phyloP scores from a whole-genome alignment of 2,797 vertebrate genomes.

The Premnoplex brunnescens region DNA sequence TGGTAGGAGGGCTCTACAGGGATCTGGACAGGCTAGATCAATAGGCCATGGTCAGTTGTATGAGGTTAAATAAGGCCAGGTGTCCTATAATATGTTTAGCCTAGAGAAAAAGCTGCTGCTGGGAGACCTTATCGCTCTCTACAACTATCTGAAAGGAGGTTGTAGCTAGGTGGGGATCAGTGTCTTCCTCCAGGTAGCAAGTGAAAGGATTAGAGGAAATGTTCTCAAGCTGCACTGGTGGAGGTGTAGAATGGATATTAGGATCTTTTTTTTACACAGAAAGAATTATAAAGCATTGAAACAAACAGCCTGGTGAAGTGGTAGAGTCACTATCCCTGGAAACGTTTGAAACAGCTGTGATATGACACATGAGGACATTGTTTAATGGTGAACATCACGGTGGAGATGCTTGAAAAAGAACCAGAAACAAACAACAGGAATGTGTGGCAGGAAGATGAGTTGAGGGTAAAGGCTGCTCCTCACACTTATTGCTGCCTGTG shows the following conservation, averaged over 20 bases:
- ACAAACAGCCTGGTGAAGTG: too few relatives aligned
- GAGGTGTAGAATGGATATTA: not conserved
- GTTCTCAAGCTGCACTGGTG: too few relatives aligned
- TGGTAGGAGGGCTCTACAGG: not conserved
- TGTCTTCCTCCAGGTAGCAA: not conserved
- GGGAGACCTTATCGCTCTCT: rapidly evolving
- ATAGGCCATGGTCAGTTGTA: not conserved
- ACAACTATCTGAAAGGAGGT: not conserved
- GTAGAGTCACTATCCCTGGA: not conserved
- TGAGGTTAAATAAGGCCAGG: not conserved
- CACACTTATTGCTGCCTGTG: rapidly evolving
- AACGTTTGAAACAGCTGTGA: not conserved
- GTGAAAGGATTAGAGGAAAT: not conserved
- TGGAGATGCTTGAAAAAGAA: not conserved
- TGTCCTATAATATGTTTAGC: not conserved
- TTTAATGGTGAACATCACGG: not conserved
- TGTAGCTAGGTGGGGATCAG: rapidly evolving
- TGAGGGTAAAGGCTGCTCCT: not conserved
- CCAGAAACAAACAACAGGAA: too few relatives aligned
- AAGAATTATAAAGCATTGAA: not conserved
- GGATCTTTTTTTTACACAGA: not conserved
- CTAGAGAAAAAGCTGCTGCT: not conserved
- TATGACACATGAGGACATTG: not conserved
- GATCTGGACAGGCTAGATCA: not conserved
- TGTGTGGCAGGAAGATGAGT: not conserved